A percentile compares a stretch with the other conserved stretches of the same genome.
Evolutionary conservation across 2,797 vertebrate species (phyloP).

Genomic region (Harpagifer antarcticus): DNA sequence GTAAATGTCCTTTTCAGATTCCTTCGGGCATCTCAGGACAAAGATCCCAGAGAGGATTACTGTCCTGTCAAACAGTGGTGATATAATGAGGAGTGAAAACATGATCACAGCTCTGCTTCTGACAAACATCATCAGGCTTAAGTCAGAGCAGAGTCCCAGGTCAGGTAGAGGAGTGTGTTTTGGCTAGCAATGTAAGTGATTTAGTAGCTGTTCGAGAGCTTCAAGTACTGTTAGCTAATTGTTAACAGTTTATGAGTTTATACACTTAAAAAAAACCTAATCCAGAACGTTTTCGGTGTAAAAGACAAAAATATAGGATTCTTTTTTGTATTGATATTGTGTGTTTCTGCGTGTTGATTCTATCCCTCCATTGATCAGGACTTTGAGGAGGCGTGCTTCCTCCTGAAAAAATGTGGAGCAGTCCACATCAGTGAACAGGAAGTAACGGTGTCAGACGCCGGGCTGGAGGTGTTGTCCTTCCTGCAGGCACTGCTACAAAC

Average conservation of each 20-base stretch:
- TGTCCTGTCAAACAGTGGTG: background rate
- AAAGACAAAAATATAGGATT: background rate
- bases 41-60: slow-evolving; percentile 1
- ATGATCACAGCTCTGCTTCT: background rate
- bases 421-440: slow-evolving; percentile 80
- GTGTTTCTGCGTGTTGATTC: slow-evolving; percentile 3
- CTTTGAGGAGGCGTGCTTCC: slow-evolving; percentile 93
- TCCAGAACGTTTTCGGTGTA: background rate
- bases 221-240: background rate
- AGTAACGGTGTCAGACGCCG: slow-evolving; percentile 82
- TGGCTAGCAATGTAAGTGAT: background rate
- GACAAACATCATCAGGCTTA: background rate
- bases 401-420: slow-evolving; percentile 88
- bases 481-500: slow-evolving; percentile 87
- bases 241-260: background rate
- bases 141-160: background rate
- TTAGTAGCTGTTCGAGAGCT: background rate
- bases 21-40: background rate
- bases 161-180: background rate
- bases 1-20: slow-evolving; percentile 74
- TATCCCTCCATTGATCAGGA: slow-evolving; percentile 81
- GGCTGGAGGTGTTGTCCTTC: slow-evolving; percentile 82
- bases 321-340: background rate
- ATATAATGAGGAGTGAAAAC: background rate
- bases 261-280: background rate